Base-by-base conservation (phyloP, 2,113 vertebrate genomes). In the Dendrocopos noguchii region DNA sequence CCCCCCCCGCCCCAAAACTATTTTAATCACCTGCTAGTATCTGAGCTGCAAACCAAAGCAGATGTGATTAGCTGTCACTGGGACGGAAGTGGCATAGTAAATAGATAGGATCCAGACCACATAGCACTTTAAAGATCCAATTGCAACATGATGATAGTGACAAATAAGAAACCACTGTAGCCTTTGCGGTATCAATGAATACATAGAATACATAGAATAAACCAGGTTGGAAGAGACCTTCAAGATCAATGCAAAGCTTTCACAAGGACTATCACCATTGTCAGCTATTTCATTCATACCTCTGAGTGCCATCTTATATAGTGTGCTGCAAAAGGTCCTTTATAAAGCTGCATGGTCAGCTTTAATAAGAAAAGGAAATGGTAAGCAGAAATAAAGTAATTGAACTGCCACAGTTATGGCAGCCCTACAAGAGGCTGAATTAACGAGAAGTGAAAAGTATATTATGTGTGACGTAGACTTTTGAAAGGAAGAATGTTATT, bases 101-200 rank as follows among this genome's bases (percentile, higher is more conserved):
- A 91, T 34, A 74, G 83, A 88, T 64, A 83, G 33, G 67, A 84
- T 82, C 67, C 84, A 88, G 77, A 91, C 71, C 71, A 47, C 46
- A 52, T 2, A 80, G 91, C 88, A 89, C 87, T 95, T 93, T 87
- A 87, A 53, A 91, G 60, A 95, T 96, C 87, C 71, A 44, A 25
- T 71, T 93, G 82, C 81, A 74, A 74, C 67, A 67, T 0, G 1
- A 25, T 4, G 52, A 36, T 47, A 82, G 75, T 25, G 71, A 82
- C 95, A 94, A 90, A 77, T 79, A 77, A 60, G 88, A 92, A 93
- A 86, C 70, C 42, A 36, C n/a, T 77, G 89, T 68, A 95, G 64
- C 55, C 28, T 87, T 85, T 89, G 75, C 82, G 67, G 75, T 33
- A 71, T 77, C 75, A 50, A 39, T 47, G 78, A n/a, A n/a, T n/a